Conservation (phyloP, 2,797 vertebrate species). For the Myotis daubentonii region DNA sequence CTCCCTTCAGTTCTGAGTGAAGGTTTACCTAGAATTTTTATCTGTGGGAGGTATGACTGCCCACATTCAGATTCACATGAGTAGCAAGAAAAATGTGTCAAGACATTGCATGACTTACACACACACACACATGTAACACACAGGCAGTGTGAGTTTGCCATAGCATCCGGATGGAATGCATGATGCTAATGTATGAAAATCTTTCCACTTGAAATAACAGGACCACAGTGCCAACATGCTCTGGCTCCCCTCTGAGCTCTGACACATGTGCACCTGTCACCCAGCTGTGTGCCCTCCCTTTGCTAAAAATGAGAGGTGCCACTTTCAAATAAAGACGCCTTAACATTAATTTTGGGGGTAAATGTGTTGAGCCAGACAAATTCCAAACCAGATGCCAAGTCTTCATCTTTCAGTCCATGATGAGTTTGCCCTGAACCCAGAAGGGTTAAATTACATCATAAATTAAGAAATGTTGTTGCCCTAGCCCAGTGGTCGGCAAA, state of each 20-base stretch:
- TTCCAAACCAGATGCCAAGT: not conserved
- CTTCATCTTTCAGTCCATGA: not conserved
- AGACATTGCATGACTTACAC: not conserved
- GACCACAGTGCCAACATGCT: not conserved
- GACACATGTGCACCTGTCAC: conserved; percentile 2
- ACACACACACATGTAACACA: not conserved
- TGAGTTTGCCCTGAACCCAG: not conserved
- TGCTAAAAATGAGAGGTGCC: conserved; percentile 28
- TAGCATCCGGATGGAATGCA: not conserved
- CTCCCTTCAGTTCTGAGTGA: not conserved
- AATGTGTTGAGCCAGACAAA: not conserved
- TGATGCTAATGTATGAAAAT: not conserved
- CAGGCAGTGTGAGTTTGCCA: not conserved
- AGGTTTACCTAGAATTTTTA: not conserved
- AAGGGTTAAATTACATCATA: not conserved
- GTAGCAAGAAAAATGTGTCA: not conserved
- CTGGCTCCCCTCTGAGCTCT: not conserved
- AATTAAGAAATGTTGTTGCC: not conserved
- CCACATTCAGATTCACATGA: not conserved
- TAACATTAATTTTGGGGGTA: not conserved
- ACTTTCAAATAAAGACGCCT: conserved; percentile 5
- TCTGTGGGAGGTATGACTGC: not conserved
- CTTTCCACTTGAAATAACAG: not conserved
- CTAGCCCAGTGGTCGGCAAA: too few relatives aligned
- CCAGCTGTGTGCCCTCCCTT: not conserved